Evolutionary conservation across 2,888 invertebrate genomes (phyloP).

Genomic region (Molorchus minor): DNA sequence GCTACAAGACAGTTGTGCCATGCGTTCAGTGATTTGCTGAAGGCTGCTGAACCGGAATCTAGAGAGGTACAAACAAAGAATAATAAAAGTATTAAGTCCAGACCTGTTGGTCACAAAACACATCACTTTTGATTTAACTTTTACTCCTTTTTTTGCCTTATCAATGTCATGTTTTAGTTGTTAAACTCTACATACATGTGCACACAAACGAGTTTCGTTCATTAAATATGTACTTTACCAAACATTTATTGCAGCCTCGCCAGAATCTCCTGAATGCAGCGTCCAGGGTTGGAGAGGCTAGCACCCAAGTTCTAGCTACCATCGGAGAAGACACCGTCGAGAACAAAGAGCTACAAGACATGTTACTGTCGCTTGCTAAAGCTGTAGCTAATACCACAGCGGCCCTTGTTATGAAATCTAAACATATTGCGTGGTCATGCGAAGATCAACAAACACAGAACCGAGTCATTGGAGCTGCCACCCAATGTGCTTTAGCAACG

Average conservation of each 20-base stretch:
- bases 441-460: constrained; percentile 84
- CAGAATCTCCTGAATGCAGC: constrained; percentile 95
- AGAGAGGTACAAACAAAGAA: constrained; percentile 68
- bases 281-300: constrained; percentile 95
- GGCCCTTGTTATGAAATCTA: constrained; percentile 93
- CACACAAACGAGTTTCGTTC: too few relatives aligned
- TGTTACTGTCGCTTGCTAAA: constrained; percentile 92
- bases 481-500: constrained; percentile 95
- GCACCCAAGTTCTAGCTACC: constrained; percentile 90
- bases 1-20: constrained; percentile 92
- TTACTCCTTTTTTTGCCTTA: too few relatives aligned
- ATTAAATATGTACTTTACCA: not conserved
- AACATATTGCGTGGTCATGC: constrained; percentile 93
- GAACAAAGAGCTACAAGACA: constrained; percentile 85
- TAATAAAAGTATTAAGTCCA: too few relatives aligned
- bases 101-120: too few relatives aligned
- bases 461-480: constrained; percentile 93
- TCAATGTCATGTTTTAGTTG: too few relatives aligned
- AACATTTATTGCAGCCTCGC: constrained; percentile 69
- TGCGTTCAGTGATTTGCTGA: constrained; percentile 93
- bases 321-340: constrained; percentile 92
- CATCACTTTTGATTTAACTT: too few relatives aligned
- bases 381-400: constrained; percentile 98
- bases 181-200: too few relatives aligned
- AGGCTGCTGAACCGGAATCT: constrained; percentile 94